Percentiles rank a stretch among this genome's conserved stretches.
Evolutionary conservation across 1,140 invertebrate genomes (phyloP).

Genomic region (Drosophila truncata): DNA sequence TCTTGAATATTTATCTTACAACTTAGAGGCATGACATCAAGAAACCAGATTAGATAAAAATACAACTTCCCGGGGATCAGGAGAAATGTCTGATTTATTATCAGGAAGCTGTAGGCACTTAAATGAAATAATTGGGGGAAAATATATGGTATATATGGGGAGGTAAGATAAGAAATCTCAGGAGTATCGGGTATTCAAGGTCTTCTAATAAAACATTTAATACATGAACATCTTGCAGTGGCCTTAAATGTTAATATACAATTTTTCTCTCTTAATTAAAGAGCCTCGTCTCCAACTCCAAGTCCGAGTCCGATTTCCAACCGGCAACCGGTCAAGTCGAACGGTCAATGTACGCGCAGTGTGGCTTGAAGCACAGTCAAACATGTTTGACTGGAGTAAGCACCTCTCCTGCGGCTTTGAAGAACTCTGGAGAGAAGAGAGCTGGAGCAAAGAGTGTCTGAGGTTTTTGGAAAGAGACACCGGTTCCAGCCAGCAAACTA

Average conservation of each 20-base stretch:
- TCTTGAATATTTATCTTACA: slow-evolving; percentile 32
- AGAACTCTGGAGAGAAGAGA: slow-evolving; percentile 29
- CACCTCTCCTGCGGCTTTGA: slow-evolving; percentile 6
- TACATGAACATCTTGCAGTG: background rate
- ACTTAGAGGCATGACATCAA: slow-evolving; percentile 27
- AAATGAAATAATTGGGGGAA: background rate
- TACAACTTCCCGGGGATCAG: slow-evolving; percentile 25
- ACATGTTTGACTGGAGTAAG: slow-evolving; percentile 56
- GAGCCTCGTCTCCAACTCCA: slow-evolving; percentile 6
- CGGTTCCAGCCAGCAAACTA: slow-evolving; percentile 23
- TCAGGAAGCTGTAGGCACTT: slow-evolving; percentile 1
- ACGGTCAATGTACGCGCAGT: slow-evolving; percentile 76
- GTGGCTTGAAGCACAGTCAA: slow-evolving; percentile 58
- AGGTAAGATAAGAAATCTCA: background rate
- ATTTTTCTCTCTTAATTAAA: slow-evolving; percentile 25
- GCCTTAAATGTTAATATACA: background rate
- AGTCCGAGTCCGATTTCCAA: slow-evolving; percentile 41
- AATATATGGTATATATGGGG: background rate
- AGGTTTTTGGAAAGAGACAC: slow-evolving; percentile 2
- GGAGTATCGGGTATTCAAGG: background rate
- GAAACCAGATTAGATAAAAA: slow-evolving; percentile 43
- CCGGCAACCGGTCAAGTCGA: slow-evolving; percentile 77
- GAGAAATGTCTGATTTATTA: slow-evolving; percentile 30
- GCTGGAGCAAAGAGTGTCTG: slow-evolving; percentile 24
- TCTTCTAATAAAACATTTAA: background rate